These are phyloP conservation scores for Myotis pilosus DNA, from an alignment of 2,797 vertebrate genomes.

Conservation along the genomic window DNA sequence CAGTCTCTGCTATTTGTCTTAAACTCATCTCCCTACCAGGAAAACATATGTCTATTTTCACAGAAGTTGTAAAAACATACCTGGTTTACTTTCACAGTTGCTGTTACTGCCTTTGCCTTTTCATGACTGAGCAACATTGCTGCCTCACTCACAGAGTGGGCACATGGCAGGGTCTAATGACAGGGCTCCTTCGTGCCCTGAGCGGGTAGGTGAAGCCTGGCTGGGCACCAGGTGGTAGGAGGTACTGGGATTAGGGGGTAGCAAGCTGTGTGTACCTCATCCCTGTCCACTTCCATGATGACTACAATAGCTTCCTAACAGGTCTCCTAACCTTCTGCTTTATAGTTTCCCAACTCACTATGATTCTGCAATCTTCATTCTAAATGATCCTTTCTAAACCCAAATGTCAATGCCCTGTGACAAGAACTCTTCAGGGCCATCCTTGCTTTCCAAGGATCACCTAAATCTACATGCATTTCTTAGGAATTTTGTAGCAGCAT, in stretches of 20 bases:
- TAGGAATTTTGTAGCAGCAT: neutral
- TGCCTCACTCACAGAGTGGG: neutral
- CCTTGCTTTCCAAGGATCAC: neutral
- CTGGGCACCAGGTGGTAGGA: neutral
- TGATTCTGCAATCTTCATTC: neutral
- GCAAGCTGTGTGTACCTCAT: too few species aligned
- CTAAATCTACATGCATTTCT: neutral
- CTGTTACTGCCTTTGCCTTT: constrained; percentile 9
- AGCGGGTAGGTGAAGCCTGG: neutral
- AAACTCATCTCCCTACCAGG: constrained; percentile 74
- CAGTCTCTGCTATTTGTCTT: constrained; percentile 84
- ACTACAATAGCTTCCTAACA: neutral
- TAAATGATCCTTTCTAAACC: neutral
- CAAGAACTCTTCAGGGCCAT: neutral
- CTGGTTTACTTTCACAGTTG: neutral
- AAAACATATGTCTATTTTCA: constrained; percentile 73
- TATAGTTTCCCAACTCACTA: neutral
- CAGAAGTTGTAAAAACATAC: constrained; percentile 51
- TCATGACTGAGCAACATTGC: neutral
- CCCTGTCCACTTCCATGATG: neutral
- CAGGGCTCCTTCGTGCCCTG: neutral
- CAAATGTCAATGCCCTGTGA: neutral
- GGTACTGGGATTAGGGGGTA: fast-evolving
- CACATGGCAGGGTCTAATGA: neutral
- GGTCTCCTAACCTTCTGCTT: neutral